Base-by-base conservation (phyloP, 1,140 invertebrate genomes). In the Drosophila sp. region DNA sequence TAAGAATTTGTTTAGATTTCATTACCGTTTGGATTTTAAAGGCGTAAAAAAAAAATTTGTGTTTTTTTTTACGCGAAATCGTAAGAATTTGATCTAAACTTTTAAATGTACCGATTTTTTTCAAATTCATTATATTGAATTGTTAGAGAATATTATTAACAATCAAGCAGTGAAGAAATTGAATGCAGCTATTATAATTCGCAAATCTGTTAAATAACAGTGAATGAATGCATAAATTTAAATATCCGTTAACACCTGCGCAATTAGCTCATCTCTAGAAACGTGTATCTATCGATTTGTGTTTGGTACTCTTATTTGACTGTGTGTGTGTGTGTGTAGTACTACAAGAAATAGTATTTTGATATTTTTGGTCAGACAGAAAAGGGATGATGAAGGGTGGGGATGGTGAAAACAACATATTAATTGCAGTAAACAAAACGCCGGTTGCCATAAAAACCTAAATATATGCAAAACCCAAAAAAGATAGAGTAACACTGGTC, bases 341-440 rank as follows among this genome's bases (percentile, higher is more conserved):
- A 62, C 40, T 25, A 35, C 17, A 38, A 32, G 56, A 56, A 70
- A 71, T 66, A 58, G 67, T 70, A 75, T 33, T 67, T 66, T 29
- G 63, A 72, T 35, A 56, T 47, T 66, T 69, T 44, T 27, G 25
- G 23, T 29, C 11, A 40, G 38, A 47, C 44, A 58, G 41, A 25
- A n/a, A n/a, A 32, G n/a, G 2, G 30, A 30, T 30, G 23, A 8
- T 11, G 29, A 3, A 23, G 33, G 17, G 33, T 17, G 17, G 56
- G 3, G 17, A 11, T 23, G 0, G 50, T 1, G 41, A 7, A n/a
- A 8, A 40, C 7, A 27, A n/a, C 27, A 63, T 60, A 64, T 57
- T 55, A 60, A 29, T 70, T 58, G 64, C 55, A 62, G 64, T 69
- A 66, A 81, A 86, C 50, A 86, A 87, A 86, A 83, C 67, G 80